phyloP scores from a whole-genome alignment of 1,140 invertebrate species.

The Samia ricini region DNA sequence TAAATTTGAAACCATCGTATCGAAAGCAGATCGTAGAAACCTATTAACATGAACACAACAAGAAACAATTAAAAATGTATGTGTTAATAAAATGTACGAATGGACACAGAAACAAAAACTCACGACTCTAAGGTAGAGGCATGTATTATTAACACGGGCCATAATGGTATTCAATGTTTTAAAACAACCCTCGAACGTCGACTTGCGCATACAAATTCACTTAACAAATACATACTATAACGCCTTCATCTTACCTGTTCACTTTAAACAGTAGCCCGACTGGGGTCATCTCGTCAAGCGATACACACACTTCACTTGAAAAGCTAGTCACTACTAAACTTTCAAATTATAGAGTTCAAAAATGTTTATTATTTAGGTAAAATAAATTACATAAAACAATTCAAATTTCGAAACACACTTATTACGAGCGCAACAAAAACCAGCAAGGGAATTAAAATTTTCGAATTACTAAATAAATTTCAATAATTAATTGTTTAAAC shows the following conservation, averaged over 20 bases:
- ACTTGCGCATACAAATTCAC: constrained; percentile 15
- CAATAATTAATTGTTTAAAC: too few relatives aligned
- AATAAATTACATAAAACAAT: not conserved
- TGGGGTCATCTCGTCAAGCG: constrained; percentile 64
- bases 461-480: too few relatives aligned
- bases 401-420: too few relatives aligned
- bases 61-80: constrained; percentile 14
- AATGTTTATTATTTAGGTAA: not conserved
- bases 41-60: constrained; percentile 6
- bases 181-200: constrained; percentile 23
- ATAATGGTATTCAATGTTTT: constrained; percentile 33
- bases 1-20: too few relatives aligned
- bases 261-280: constrained; percentile 76
- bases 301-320: constrained; percentile 28
- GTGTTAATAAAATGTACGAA: constrained; percentile 16
- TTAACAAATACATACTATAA: constrained; percentile 17
- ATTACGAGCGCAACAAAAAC: too few relatives aligned
- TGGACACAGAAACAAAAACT: constrained; percentile 8
- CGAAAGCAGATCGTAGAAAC: not conserved
- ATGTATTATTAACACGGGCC: constrained; percentile 32
- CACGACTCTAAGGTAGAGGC: constrained; percentile 18
- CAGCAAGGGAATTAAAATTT: not conserved
- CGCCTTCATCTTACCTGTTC: constrained; percentile 70
- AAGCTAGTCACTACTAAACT: constrained; percentile 6
- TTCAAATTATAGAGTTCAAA: constrained; percentile 10